Evolutionary conservation across 2,113 vertebrate species (phyloP).

Genomic region (Castor canadensis): DNA sequence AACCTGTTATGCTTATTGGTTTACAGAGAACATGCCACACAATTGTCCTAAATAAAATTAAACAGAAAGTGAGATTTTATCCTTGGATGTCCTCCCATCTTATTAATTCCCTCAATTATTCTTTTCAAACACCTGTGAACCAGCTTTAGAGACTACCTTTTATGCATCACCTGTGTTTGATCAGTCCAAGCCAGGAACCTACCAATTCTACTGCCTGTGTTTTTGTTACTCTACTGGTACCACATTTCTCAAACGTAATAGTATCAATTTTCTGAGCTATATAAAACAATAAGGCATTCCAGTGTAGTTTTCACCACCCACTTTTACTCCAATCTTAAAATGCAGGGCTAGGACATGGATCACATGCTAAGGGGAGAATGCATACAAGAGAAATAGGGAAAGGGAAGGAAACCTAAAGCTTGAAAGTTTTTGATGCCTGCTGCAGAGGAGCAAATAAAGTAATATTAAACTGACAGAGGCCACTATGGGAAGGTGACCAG

Average conservation of each 20-base stretch:
- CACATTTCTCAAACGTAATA: not conserved
- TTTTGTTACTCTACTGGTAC: not conserved
- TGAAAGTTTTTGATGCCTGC: no score
- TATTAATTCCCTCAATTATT: not conserved
- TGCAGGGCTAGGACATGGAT: not conserved
- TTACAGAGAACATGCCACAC: not conserved
- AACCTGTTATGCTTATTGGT: not conserved
- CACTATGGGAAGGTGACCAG: no score
- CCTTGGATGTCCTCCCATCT: not conserved
- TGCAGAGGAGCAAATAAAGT: no score
- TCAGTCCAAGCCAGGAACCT: not conserved
- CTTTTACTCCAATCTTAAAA: not conserved
- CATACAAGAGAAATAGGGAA: no score
- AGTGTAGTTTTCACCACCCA: not conserved
- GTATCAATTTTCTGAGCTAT: not conserved
- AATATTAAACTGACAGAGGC: no score
- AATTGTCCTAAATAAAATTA: not conserved
- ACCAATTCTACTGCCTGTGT: not conserved
- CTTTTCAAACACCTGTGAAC: not conserved
- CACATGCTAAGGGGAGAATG: no score
- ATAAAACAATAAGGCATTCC: not conserved
- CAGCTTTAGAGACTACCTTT: not conserved
- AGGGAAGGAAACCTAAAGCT: no score
- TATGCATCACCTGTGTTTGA: not conserved
- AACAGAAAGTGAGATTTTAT: not conserved